phyloP scores from a whole-genome alignment of 2,888 invertebrate species.

The Cantharis lateralis region DNA sequence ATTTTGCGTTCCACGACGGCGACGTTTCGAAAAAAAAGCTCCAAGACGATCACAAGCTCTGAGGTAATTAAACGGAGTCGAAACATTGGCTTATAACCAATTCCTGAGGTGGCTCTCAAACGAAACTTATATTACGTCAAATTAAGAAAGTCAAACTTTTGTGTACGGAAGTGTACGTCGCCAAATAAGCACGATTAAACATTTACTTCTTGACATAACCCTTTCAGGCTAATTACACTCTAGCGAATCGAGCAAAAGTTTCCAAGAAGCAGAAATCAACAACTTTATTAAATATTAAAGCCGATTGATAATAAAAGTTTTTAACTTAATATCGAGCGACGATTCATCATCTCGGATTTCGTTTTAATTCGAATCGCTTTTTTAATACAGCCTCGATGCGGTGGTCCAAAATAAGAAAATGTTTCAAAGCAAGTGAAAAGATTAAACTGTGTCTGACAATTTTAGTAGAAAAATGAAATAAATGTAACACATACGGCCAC shows the following conservation, averaged over 20 bases:
- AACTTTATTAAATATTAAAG: not conserved
- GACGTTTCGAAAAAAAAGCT: not conserved
- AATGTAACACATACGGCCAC: not conserved
- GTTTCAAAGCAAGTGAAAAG: not conserved
- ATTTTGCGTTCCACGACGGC: not conserved
- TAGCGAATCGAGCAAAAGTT: not conserved
- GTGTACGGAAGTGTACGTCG: constrained; percentile 20
- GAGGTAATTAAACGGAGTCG: constrained; percentile 20
- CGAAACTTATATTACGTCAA: constrained; percentile 20
- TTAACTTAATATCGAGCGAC: not conserved
- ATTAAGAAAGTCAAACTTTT: constrained; percentile 28
- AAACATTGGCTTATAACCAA: constrained; percentile 18
- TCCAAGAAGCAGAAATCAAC: not conserved
- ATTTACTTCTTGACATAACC: not conserved
- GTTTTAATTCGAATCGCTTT: not conserved
- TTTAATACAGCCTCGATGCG: not conserved
- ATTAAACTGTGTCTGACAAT: not conserved
- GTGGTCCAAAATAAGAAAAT: not conserved
- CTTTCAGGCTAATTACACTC: not conserved
- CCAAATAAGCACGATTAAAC: constrained; percentile 20
- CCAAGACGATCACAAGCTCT: constrained; percentile 12
- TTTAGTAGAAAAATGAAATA: not conserved
- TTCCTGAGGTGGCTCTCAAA: constrained; percentile 1
- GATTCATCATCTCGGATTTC: not conserved
- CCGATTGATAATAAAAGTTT: not conserved